Percentiles rank a stretch among this genome's conserved stretches.
These are phyloP conservation scores for Rapana venosa DNA, from an alignment of 2,888 invertebrate genomes.

Conservation along the genomic window DNA sequence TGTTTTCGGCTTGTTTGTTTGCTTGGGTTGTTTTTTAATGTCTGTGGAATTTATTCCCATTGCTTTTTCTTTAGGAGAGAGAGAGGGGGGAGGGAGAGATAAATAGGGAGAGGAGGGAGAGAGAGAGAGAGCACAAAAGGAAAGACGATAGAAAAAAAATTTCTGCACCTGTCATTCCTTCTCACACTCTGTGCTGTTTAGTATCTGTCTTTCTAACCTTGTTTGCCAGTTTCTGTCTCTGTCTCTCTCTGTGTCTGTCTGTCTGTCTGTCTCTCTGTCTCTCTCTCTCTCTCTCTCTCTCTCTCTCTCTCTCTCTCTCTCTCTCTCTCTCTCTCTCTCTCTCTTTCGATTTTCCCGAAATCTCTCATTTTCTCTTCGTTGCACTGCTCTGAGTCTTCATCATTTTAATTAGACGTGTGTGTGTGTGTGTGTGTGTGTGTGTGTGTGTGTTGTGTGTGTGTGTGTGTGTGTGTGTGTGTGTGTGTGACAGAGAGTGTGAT, in stretches of 20 bases:
- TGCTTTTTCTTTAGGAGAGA: background rate
- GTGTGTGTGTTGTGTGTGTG: no score
- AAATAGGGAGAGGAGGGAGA: background rate
- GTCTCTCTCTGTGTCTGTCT: background rate
- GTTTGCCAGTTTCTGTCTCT: background rate
- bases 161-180: background rate
- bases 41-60: no score
- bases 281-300: background rate
- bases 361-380: no score
- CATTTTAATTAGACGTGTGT: no score
- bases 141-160: no score
- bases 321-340: conserved; percentile 21
- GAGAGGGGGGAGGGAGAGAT: conserved; percentile 19
- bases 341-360: conserved; percentile 10
- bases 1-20: no score
- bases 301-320: conserved; percentile 13
- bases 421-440: no score
- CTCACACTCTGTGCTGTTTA: background rate
- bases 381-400: no score
- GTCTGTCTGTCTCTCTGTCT: background rate
- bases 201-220: background rate
- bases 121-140: background rate
- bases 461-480: no score
- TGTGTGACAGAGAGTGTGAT: no score
- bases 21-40: no score